Evolutionary conservation across 2,888 invertebrate species (phyloP).

Genomic region (Ferrisia virgata): DNA sequence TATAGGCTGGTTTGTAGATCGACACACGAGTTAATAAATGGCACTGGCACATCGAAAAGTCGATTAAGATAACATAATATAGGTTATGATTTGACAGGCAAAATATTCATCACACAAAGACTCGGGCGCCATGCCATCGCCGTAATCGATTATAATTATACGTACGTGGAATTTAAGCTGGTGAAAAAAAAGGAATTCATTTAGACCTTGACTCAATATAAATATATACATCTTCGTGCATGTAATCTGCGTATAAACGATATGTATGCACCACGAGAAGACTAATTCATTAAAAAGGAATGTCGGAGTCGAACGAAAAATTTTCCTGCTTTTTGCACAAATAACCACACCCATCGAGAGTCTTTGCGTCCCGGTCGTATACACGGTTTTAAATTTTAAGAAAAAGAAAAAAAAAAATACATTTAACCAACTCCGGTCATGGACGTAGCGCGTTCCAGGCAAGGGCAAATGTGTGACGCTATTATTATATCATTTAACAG

Average conservation of each 20-base stretch:
- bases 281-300: constrained; percentile 5
- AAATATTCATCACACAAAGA: background rate
- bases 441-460: constrained; percentile 18
- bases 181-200: background rate
- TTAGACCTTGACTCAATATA: constrained; percentile 8
- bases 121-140: background rate
- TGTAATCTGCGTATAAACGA: no score
- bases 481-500: constrained; percentile 16
- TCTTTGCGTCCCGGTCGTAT: background rate
- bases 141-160: background rate
- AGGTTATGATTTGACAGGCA: background rate
- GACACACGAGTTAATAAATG: background rate
- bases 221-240: background rate
- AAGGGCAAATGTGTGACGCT: constrained; percentile 19
- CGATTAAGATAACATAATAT: background rate
- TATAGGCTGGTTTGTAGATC: no score
- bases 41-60: background rate
- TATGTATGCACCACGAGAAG: no score
- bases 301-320: background rate
- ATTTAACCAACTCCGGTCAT: constrained; percentile 12
- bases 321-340: constrained; percentile 5
- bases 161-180: background rate
- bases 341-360: background rate
- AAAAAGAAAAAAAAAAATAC: no score
- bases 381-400: background rate